Conservation (phyloP, 2,797 vertebrate genomes). For the Echiichthys vipera region DNA sequence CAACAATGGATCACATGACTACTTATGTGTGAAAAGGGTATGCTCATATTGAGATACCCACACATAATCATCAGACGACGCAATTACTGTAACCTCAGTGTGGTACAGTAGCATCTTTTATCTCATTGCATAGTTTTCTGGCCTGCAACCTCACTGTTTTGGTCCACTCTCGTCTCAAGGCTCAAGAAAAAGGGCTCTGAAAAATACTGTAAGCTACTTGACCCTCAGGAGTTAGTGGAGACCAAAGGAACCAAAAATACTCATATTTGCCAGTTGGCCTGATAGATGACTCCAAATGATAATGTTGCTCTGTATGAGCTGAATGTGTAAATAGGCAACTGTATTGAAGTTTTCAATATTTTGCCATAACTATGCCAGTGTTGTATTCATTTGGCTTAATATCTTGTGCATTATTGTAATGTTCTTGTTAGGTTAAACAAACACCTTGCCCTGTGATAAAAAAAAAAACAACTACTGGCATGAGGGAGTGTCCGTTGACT, state of each 20-base stretch:
- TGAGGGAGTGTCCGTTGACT: neutral
- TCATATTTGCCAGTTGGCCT: neutral
- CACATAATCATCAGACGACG: neutral
- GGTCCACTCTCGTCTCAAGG: neutral
- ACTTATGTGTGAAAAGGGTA: neutral
- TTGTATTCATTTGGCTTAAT: neutral
- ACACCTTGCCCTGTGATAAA: conserved; percentile 1
- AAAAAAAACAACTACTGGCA: neutral
- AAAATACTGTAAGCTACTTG: neutral
- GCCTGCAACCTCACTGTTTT: neutral
- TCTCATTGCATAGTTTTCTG: neutral
- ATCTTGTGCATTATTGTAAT: neutral
- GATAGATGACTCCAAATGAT: neutral
- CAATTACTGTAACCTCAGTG: neutral
- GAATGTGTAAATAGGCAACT: too few relatives aligned
- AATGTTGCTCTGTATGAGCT: too few relatives aligned
- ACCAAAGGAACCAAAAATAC: neutral
- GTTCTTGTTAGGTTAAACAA: neutral
- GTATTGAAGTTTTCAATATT: too few relatives aligned
- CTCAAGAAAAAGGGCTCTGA: neutral
- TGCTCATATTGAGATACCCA: neutral
- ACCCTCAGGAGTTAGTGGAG: neutral
- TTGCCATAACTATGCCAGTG: too few relatives aligned
- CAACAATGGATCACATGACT: neutral
- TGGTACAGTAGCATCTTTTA: neutral